These are phyloP conservation scores for Agrotis puta DNA, from an alignment of 2,888 invertebrate species.

Conservation along the genomic window DNA sequence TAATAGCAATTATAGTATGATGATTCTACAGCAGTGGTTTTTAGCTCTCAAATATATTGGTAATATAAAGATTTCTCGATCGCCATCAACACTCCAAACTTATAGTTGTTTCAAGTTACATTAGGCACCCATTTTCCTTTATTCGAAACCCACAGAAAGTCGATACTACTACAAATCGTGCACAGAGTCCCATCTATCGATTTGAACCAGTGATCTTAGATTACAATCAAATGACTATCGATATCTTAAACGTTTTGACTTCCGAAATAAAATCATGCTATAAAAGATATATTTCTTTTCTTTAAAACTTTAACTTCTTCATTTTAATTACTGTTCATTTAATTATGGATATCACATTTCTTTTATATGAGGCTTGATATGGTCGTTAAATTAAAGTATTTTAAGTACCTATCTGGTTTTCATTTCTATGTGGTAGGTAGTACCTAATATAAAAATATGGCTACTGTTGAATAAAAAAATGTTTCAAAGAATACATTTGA, in stretches of 20 bases:
- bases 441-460: not conserved
- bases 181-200: conserved; percentile 31
- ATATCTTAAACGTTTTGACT: conserved; percentile 57
- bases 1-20: no score
- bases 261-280: conserved; percentile 54
- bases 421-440: not conserved
- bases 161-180: conserved; percentile 51
- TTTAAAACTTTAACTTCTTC: conserved; percentile 34
- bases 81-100: conserved; percentile 35
- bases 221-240: conserved; percentile 47
- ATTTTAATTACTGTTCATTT: conserved; percentile 45
- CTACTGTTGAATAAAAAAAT: not conserved
- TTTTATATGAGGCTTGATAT: conserved; percentile 27
- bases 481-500: not conserved
- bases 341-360: conserved; percentile 41
- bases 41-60: not conserved
- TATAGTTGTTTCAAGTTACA: conserved; percentile 51
- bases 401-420: conserved; percentile 8
- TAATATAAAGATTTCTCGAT: conserved; percentile 13
- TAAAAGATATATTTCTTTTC: conserved; percentile 47
- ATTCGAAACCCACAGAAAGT: conserved; percentile 28
- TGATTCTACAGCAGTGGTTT: no score
- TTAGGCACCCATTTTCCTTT: conserved; percentile 37
- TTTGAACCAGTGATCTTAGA: conserved; percentile 51
- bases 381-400: conserved; percentile 26